These are phyloP conservation scores for Tenebrio molitor DNA, from an alignment of 1,140 invertebrate species.

Conservation along the genomic window DNA sequence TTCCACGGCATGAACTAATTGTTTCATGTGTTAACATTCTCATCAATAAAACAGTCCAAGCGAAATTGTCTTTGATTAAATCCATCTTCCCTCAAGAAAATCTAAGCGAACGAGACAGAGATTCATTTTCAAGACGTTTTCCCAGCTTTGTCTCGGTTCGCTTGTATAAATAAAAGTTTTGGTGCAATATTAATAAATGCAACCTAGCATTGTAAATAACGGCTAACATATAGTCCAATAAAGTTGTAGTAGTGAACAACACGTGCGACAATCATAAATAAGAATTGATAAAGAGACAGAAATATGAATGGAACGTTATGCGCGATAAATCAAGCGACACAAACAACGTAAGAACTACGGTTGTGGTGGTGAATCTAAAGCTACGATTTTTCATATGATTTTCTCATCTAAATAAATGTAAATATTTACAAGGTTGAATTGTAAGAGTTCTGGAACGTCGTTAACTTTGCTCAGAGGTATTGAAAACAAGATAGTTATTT, in stretches of 20 bases:
- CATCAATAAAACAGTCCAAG: slow-evolving; percentile 24
- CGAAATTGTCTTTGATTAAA: slow-evolving; percentile 20
- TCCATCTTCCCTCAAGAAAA: background rate
- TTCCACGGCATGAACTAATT: slow-evolving; percentile 17
- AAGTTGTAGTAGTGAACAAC: slow-evolving; percentile 40
- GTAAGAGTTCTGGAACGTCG: too few relatives aligned
- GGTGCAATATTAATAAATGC: slow-evolving; percentile 22
- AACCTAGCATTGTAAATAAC: slow-evolving; percentile 14
- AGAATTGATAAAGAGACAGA: slow-evolving; percentile 41
- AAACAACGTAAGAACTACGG: slow-evolving; percentile 29
- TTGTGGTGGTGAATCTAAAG: background rate
- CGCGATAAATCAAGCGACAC: slow-evolving; percentile 24
- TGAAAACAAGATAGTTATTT: too few relatives aligned
- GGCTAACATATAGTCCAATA: slow-evolving; percentile 36
- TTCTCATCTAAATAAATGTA: slow-evolving; percentile 18
- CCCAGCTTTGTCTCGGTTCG: background rate
- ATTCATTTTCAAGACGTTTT: slow-evolving; percentile 9
- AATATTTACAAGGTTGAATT: slow-evolving; percentile 8
- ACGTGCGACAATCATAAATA: slow-evolving; percentile 25
- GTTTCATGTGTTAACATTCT: slow-evolving; percentile 21
- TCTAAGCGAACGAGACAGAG: background rate
- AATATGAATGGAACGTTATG: slow-evolving; percentile 32
- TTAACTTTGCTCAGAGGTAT: too few relatives aligned
- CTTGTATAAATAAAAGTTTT: slow-evolving; percentile 27
- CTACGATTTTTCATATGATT: slow-evolving; percentile 1